Evolutionary conservation across 2,797 vertebrate genomes (phyloP), one percentile per base, ranked within the genome.

Genomic region (Netta rufina): DNA sequence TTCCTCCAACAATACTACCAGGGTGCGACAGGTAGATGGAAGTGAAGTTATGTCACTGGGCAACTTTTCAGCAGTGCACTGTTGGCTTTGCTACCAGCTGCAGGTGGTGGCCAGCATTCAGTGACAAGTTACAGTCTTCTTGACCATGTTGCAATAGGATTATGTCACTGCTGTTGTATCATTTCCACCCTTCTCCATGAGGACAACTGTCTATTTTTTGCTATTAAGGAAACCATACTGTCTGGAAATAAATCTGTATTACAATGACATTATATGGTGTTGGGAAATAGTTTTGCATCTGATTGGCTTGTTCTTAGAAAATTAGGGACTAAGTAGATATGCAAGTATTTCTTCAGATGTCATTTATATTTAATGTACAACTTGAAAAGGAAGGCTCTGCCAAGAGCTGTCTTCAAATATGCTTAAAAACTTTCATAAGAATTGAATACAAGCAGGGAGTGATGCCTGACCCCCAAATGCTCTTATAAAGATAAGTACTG

Each of bases 261-360:
- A 92, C 78, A 67, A 76, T 61, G 80, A 78, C 56, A 49, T 93
- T 75, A 64, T 54, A 51, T 71, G 66, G 66, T 66, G 61, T 51
- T 82, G 38, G 74, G 81, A 95, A 96, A 79, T 76, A 90, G 33
- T 69, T 87, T 84, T 90, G 74, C 70, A 84, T 89, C 71, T 73
- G 60, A 86, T 62, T 78, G 62, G 36, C 43, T 90, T 95, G 56
- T 87, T 88, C 53, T 64, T 85, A 56, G 75, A 83, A 89, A 53
- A 89, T 85, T 80, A 43, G 53, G 75, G 39, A 60, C 53, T 85
- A 91, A 93, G 66, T 22, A 79, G 51, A 66, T 20, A 89, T 3
- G 8, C 56, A 95, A 83, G 22, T 72, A 32, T 62, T 96, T 92
- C 77, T 93, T 93, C 74, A 94, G 70, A 86, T 90, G 88, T 70